Evolutionary conservation across 2,113 vertebrate genomes (phyloP).

Genomic region (Sterna hirundo): DNA sequence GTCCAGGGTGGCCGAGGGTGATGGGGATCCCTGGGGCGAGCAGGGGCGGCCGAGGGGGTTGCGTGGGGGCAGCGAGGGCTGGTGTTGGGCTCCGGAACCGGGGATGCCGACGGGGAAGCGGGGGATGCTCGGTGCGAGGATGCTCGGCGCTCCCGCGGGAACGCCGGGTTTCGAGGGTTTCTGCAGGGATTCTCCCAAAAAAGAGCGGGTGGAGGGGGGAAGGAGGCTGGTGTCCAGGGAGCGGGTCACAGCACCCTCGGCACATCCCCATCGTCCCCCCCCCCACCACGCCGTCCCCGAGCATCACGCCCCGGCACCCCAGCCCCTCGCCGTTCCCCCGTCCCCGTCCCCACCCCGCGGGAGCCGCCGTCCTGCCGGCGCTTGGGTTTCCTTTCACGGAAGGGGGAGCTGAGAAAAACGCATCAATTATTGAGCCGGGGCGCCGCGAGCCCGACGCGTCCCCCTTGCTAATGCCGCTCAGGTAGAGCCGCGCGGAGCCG

Average conservation of each 20-base stretch:
- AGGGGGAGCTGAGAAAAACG: slow-evolving; percentile 46
- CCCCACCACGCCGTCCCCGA: rapidly evolving
- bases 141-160: rapidly evolving
- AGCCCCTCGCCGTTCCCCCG: rapidly evolving
- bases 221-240: not conserved
- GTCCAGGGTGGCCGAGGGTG: not conserved
- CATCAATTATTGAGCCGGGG: slow-evolving; percentile 62
- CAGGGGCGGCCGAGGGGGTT: not conserved
- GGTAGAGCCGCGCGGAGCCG: slow-evolving; percentile 48
- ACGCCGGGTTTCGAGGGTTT: not conserved
- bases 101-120: rapidly evolving
- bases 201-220: not conserved
- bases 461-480: slow-evolving; percentile 62
- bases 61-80: too few relatives aligned
- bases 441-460: slow-evolving; percentile 2
- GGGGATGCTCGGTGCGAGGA: not conserved
- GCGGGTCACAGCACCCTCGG: rapidly evolving
- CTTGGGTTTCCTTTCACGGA: slow-evolving; percentile 59
- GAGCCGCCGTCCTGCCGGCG: not conserved
- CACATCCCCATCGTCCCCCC: not conserved
- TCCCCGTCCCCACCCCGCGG: not conserved
- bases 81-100: not conserved
- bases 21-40: not conserved
- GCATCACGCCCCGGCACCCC: rapidly evolving
- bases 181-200: not conserved